Conservation (phyloP, 2,888 invertebrate species). For the Halocaridina rubra region DNA sequence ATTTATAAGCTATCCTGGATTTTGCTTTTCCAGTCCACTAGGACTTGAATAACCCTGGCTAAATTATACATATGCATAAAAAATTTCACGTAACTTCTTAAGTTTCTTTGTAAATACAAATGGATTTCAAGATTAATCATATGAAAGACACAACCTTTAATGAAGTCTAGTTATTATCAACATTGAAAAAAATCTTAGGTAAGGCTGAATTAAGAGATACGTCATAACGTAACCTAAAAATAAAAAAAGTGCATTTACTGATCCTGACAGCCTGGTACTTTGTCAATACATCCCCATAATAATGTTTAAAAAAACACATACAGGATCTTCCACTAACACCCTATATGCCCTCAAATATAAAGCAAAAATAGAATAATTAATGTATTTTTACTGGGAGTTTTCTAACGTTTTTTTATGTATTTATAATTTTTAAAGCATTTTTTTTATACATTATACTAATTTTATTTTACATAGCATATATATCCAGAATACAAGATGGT, state of each 20-base stretch:
- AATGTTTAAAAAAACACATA: slow-evolving; percentile 17
- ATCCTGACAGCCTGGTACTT: slow-evolving; percentile 22
- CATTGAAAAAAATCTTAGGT: slow-evolving; percentile 18
- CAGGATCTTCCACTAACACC: slow-evolving; percentile 5
- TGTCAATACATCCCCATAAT: neutral
- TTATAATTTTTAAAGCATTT: slow-evolving; percentile 36
- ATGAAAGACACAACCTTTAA: slow-evolving; percentile 22
- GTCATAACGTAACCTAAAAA: too few species aligned
- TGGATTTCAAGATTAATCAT: too few species aligned
- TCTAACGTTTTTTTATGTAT: slow-evolving; percentile 34
- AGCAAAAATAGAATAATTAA: slow-evolving; percentile 25
- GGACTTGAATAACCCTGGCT: neutral
- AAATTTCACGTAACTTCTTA: too few species aligned
- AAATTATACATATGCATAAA: neutral
- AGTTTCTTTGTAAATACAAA: neutral
- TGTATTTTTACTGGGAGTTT: slow-evolving; percentile 7
- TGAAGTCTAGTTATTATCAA: too few species aligned
- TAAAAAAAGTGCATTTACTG: neutral
- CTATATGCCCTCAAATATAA: slow-evolving; percentile 35
- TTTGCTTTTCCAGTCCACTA: slow-evolving; percentile 21
- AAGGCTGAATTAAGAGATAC: slow-evolving; percentile 10
- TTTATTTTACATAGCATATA: slow-evolving; percentile 28
- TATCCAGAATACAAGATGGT: slow-evolving; percentile 40
- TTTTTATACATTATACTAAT: slow-evolving; percentile 21
- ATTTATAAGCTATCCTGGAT: neutral